Conservation (phyloP, 2,113 vertebrate genomes). For the Caracal caracal region DNA sequence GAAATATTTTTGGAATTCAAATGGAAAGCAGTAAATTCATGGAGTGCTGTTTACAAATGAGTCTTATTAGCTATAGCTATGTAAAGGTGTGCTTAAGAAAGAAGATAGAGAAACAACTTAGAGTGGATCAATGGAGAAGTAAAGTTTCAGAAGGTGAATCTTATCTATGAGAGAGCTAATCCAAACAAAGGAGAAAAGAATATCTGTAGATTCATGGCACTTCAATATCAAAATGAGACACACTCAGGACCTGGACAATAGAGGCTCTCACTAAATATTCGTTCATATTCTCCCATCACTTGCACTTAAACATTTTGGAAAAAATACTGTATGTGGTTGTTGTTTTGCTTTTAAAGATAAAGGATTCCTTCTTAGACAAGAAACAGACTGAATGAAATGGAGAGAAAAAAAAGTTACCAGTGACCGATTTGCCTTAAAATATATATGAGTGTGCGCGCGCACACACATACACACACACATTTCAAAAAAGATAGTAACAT, state of each 20-base stretch:
- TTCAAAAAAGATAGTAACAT: not conserved
- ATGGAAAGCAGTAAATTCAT: not conserved
- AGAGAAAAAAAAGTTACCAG: not conserved
- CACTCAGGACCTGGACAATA: not conserved
- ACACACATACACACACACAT: not conserved
- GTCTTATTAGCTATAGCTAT: not conserved
- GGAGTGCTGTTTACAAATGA: not conserved
- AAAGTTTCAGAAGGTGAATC: not conserved
- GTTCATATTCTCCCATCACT: not conserved
- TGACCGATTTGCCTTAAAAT: not conserved
- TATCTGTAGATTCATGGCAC: too few species aligned
- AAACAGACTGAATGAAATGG: not conserved
- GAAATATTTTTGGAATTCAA: not conserved
- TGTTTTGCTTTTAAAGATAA: not conserved
- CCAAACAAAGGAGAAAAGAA: not conserved
- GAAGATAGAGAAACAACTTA: not conserved
- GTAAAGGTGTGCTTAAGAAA: not conserved
- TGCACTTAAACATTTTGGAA: not conserved
- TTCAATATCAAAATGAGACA: not conserved
- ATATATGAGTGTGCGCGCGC: fast-evolving
- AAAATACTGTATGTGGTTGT: not conserved
- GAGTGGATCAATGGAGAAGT: not conserved
- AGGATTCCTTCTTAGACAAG: not conserved
- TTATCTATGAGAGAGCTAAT: not conserved
- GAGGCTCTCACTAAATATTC: not conserved